phyloP scores from a whole-genome alignment of 2,113 vertebrate species.

The Chelonoidis abingdonii region DNA sequence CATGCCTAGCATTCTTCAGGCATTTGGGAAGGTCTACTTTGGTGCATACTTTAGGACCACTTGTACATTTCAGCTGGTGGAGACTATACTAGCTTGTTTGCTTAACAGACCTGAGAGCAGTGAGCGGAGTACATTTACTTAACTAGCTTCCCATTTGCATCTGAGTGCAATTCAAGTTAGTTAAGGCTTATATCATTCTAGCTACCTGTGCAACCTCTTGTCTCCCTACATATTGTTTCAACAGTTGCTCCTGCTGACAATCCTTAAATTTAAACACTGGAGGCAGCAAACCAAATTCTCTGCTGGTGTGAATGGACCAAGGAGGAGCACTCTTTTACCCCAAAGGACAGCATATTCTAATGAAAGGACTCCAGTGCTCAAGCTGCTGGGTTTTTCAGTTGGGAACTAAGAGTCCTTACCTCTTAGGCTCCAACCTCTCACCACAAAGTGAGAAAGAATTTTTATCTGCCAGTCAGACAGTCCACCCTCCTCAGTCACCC shows the following conservation, averaged over 20 bases:
- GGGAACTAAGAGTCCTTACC: background rate
- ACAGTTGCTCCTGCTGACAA: background rate
- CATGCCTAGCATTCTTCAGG: background rate
- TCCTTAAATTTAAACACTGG: background rate
- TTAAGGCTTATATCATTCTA: background rate
- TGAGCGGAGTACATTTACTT: background rate
- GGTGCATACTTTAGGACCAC: background rate
- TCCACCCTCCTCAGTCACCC: rapidly evolving
- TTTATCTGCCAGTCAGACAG: background rate
- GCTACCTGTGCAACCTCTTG: rapidly evolving
- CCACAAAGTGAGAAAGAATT: rapidly evolving
- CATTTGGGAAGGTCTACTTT: background rate
- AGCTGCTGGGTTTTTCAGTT: background rate
- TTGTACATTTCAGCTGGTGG: background rate
- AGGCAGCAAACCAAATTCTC: background rate
- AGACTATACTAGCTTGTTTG: background rate
- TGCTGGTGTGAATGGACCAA: rapidly evolving
- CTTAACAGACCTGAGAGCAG: background rate
- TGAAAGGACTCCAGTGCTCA: background rate
- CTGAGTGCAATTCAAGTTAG: background rate
- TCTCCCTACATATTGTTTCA: background rate
- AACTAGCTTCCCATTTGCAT: background rate
- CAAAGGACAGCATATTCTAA: rapidly evolving
- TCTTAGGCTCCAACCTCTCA: background rate
- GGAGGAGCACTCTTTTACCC: background rate